These are phyloP conservation scores for Bothrops jararaca DNA, from an alignment of 2,113 vertebrate genomes.

Conservation along the genomic window DNA sequence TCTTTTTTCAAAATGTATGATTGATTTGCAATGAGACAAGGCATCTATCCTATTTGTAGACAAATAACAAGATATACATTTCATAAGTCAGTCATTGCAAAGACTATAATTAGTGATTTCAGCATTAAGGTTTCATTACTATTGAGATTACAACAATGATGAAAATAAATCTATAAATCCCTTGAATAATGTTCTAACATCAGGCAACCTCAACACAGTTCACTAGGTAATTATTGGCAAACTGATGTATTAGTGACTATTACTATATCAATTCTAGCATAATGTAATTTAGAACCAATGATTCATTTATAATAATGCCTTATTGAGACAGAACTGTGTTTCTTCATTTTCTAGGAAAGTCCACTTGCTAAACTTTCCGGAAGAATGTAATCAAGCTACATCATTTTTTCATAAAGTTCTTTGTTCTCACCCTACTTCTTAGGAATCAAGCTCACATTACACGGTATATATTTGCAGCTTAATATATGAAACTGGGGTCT, in stretches of 20 bases:
- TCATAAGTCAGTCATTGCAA: background rate
- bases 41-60: background rate
- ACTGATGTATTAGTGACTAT: background rate
- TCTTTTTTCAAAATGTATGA: background rate
- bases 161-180: background rate
- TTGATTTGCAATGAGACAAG: background rate
- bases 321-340: background rate
- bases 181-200: background rate
- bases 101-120: background rate
- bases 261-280: background rate
- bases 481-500: background rate
- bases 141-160: background rate
- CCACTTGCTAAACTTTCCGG: background rate
- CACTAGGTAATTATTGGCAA: background rate
- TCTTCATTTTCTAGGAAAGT: background rate
- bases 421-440: background rate
- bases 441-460: background rate
- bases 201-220: background rate
- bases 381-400: background rate
- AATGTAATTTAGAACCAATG: background rate
- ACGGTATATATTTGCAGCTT: background rate
- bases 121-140: background rate
- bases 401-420: background rate
- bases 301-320: background rate
- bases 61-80: background rate